phyloP scores from a whole-genome alignment of 2,113 vertebrate genomes.

The Anarrhichthys ocellatus region DNA sequence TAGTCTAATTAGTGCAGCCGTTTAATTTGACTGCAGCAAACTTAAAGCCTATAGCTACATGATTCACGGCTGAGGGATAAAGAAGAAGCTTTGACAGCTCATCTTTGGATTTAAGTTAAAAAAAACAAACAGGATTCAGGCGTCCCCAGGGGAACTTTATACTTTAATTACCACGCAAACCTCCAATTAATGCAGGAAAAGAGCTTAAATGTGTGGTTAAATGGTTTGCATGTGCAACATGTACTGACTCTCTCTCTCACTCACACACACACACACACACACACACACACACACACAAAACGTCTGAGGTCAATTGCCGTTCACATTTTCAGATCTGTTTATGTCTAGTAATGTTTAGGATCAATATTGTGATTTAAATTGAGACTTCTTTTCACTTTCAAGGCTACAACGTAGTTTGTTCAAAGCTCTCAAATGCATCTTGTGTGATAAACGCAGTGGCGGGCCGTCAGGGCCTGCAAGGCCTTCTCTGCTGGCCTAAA shows the following conservation, averaged over 20 bases:
- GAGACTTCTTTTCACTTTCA: neutral
- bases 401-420: neutral
- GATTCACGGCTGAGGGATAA: constrained; percentile 25
- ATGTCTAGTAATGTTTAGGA: neutral
- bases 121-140: neutral
- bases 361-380: neutral
- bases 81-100: constrained; percentile 29
- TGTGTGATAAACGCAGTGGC: neutral
- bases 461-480: too few species aligned
- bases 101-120: constrained; percentile 4
- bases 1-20: constrained; percentile 39
- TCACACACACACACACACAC: too few species aligned
- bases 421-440: neutral
- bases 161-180: constrained; percentile 3
- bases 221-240: neutral
- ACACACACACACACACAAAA: neutral
- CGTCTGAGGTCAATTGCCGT: neutral
- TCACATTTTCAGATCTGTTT: neutral
- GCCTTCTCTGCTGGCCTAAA: too few species aligned
- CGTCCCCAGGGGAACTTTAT: neutral
- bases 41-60: constrained; percentile 13
- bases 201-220: neutral
- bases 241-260: neutral
- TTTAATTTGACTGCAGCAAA: constrained; percentile 48
- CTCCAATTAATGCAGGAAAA: constrained; percentile 4